Percentiles rank a stretch among this genome's conserved stretches.
These are phyloP conservation scores for Scomber japonicus DNA, from an alignment of 2,113 vertebrate genomes.

Conservation along the genomic window DNA sequence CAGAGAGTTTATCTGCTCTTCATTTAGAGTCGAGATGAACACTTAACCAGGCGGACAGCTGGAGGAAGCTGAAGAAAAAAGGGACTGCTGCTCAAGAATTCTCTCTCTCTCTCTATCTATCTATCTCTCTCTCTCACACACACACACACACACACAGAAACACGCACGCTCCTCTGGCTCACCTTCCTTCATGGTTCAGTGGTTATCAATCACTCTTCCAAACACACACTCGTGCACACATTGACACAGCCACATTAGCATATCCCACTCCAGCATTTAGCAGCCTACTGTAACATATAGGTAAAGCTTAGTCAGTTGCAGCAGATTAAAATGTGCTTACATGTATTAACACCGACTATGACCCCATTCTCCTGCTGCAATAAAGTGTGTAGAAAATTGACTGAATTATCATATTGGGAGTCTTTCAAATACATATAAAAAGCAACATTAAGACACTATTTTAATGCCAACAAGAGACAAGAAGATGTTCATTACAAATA, in stretches of 20 bases:
- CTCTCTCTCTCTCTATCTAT: too few relatives aligned
- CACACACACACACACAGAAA: conserved; percentile 9
- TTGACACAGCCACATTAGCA: conserved; percentile 48
- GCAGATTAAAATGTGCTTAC: conserved; percentile 56
- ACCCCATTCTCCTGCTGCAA: not conserved
- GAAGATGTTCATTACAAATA: not conserved
- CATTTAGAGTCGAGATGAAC: conserved; percentile 17
- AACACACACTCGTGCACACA: conserved; percentile 22
- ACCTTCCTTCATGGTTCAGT: conserved; percentile 68
- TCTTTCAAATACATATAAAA: not conserved
- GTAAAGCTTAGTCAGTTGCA: conserved; percentile 48
- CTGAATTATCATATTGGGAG: not conserved
- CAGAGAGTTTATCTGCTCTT: conserved; percentile 4
- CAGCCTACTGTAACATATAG: conserved; percentile 42
- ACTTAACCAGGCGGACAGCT: conserved; percentile 37
- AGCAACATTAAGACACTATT: not conserved
- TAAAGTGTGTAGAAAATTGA: not conserved
- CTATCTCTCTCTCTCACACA: too few relatives aligned
- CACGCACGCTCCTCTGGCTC: conserved; percentile 45
- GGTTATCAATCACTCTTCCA: conserved; percentile 49
- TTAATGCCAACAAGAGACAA: not conserved
- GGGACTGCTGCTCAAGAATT: conserved; percentile 11
- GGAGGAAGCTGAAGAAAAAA: not conserved
- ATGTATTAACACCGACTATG: conserved; percentile 36
- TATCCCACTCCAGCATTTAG: conserved; percentile 37